A percentile compares a stretch with the other conserved stretches of the same genome.
These are phyloP conservation scores for Augochlorella aurata DNA, from an alignment of 2,888 invertebrate species.

Conservation along the genomic window DNA sequence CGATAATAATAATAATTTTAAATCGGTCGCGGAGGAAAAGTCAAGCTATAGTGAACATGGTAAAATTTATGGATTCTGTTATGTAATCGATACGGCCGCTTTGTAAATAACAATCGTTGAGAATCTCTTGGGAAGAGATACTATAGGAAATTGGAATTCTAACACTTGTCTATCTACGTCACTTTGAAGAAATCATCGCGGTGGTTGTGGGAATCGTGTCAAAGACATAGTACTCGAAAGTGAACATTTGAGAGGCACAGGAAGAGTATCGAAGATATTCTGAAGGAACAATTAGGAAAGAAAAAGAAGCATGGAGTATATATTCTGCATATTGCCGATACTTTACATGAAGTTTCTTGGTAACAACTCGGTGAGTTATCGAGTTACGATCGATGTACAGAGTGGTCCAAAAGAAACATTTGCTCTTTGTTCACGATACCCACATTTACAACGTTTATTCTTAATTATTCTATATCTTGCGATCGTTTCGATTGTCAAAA, in stretches of 20 bases:
- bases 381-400: background rate
- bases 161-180: too few relatives aligned
- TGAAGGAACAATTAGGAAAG: background rate
- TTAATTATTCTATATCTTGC: too few relatives aligned
- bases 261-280: background rate
- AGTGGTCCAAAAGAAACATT: background rate
- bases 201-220: too few relatives aligned
- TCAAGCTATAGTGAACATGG: background rate
- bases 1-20: background rate
- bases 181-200: too few relatives aligned
- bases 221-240: too few relatives aligned
- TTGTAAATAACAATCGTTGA: background rate
- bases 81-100: too few relatives aligned
- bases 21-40: background rate
- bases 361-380: constrained; percentile 12
- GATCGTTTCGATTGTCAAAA: too few relatives aligned
- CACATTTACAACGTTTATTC: too few relatives aligned
- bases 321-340: constrained; percentile 13
- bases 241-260: too few relatives aligned
- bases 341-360: background rate
- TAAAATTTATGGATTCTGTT: too few relatives aligned
- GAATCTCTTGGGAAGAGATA: background rate
- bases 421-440: background rate
- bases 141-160: too few relatives aligned
- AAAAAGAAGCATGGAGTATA: constrained; percentile 16